A percentile compares a stretch with the other conserved stretches of the same genome.
phyloP scores from a whole-genome alignment of 2,797 vertebrate species.

The Arctocebus calabarensis region DNA sequence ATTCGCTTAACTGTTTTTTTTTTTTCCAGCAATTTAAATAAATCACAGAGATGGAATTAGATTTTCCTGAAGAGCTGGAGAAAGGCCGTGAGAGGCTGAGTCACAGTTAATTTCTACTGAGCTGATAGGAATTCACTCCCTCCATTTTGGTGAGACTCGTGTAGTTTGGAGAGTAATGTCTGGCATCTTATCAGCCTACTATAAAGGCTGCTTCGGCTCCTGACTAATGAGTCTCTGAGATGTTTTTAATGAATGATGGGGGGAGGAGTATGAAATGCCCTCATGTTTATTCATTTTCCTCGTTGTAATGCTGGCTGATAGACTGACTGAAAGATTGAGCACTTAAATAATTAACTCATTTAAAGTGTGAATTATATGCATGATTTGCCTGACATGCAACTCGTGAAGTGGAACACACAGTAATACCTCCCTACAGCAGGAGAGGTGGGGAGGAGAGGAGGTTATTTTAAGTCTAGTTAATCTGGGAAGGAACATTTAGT shows the following conservation, averaged over 20 bases:
- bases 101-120: slow-evolving; percentile 79
- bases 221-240: slow-evolving; percentile 73
- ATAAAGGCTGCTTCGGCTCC: slow-evolving; percentile 65
- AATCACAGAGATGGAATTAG: slow-evolving; percentile 78
- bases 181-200: slow-evolving; percentile 70
- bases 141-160: slow-evolving; percentile 63
- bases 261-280: slow-evolving; percentile 58
- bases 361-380: slow-evolving; percentile 79
- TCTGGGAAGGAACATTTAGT: slow-evolving; percentile 24
- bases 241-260: slow-evolving; percentile 77
- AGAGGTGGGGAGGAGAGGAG: background rate
- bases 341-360: slow-evolving; percentile 83
- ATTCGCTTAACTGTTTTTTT: slow-evolving; percentile 64
- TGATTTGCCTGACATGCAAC: slow-evolving; percentile 73
- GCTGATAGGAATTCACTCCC: slow-evolving; percentile 69
- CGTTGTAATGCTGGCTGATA: slow-evolving; percentile 72
- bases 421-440: slow-evolving; percentile 18
- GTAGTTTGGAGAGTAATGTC: slow-evolving; percentile 51
- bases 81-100: slow-evolving; percentile 76
- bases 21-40: slow-evolving; percentile 72
- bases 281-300: slow-evolving; percentile 82
- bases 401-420: slow-evolving; percentile 61
- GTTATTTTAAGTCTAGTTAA: slow-evolving; percentile 46
- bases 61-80: slow-evolving; percentile 77
- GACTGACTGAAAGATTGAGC: slow-evolving; percentile 72